Evolutionary conservation across 2,888 invertebrate genomes (phyloP), one percentile per base, ranked within the genome.

Genomic region (Scaptomyza parva): DNA sequence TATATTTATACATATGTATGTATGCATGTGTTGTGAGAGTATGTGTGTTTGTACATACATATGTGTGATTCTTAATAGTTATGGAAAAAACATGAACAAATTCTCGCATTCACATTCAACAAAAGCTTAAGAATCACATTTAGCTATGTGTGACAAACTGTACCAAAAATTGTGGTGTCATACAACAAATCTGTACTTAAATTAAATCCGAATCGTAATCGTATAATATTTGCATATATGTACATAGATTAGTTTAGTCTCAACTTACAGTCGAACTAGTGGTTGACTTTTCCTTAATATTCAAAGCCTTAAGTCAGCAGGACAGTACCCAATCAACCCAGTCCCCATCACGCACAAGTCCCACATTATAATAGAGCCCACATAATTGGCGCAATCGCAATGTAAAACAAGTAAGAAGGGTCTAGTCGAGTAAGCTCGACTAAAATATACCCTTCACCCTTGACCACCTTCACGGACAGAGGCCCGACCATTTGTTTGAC

Each of bases 21-120:
- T 57, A 20, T 24, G 9, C 44, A 9, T 63, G 28, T 60, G 52
- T 76, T n/a, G n/a, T n/a, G n/a, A n/a, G n/a, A n/a, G n/a, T n/a
- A n/a, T n/a, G n/a, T n/a, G n/a, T n/a, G n/a, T n/a, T n/a, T n/a
- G n/a, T n/a, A n/a, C n/a, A n/a, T n/a, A n/a, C n/a, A n/a, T 47
- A 9, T 63, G 28, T 60, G 52, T 76, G 26, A 62, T 50, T 76
- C 62, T 82, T 77, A 72, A 83, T 86, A 78, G 84, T 67, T 78
- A 76, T 88, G 81, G 85, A 80, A 88, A 88, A 86, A 79, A 81
- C 82, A 88, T 79, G 86, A 76, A 67, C 0, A 79, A 72, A 68
- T 70, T 64, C 68, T 75, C 51, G 51, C 76, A 63, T 48, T 64
- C 48, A 24, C 47, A 53, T 55, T 66, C 66, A 70, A 70, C 76